Evolutionary conservation across 2,113 vertebrate genomes (phyloP).

Genomic region (Scatophagus argus): DNA sequence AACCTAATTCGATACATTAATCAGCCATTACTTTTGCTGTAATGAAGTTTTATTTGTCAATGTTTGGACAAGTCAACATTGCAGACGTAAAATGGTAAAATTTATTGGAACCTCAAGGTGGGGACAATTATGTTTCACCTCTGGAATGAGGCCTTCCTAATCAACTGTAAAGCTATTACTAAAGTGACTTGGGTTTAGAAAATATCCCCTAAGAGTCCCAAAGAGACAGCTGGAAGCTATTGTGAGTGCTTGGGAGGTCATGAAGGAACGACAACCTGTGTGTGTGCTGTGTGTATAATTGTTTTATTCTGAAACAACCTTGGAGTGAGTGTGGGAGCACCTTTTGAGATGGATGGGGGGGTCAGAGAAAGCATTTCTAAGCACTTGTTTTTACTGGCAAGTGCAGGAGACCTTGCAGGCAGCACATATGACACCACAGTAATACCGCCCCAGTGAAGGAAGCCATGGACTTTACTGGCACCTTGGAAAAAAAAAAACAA

Average conservation of each 20-base stretch:
- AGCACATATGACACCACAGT: conserved; percentile 57
- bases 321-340: conserved; percentile 67
- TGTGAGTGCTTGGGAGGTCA: conserved; percentile 59
- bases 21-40: conserved; percentile 1
- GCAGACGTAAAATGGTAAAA: conserved; percentile 24
- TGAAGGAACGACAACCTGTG: conserved; percentile 48
- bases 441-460: conserved; percentile 48
- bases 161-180: conserved; percentile 72
- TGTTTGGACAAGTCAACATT: conserved; percentile 16
- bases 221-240: conserved; percentile 79
- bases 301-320: conserved; percentile 82
- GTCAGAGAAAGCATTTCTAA: conserved; percentile 65
- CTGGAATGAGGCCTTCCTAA: conserved; percentile 69
- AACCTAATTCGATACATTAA: conserved; percentile 24
- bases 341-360: conserved; percentile 62
- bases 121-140: conserved; percentile 74
- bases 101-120: conserved; percentile 45
- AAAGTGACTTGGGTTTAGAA: conserved; percentile 64
- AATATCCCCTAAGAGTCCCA: conserved; percentile 71
- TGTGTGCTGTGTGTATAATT: conserved; percentile 63
- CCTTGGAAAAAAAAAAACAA: conserved; percentile 57
- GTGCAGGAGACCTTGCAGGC: conserved; percentile 70
- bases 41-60: conserved; percentile 27
- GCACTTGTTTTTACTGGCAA: conserved; percentile 82
- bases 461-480: conserved; percentile 62